Conservation (phyloP, 2,888 invertebrate genomes). For the Cataglyphis rosenhaueri region DNA sequence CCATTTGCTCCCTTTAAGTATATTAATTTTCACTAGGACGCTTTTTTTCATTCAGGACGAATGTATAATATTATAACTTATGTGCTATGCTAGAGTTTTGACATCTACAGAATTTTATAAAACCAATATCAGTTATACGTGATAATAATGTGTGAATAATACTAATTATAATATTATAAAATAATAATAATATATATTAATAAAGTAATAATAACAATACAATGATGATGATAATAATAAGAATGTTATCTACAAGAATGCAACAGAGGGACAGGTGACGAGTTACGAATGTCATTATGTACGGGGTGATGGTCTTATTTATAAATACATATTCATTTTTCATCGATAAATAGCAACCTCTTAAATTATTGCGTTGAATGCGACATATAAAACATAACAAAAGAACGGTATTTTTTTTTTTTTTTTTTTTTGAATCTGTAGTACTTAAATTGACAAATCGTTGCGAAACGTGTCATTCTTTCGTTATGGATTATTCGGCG, state of each 20-base stretch:
- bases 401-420: neutral
- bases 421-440: neutral
- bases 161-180: constrained; percentile 28
- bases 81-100: neutral
- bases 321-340: neutral
- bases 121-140: constrained; percentile 3
- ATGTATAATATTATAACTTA: constrained; percentile 29
- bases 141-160: neutral
- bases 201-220: constrained; percentile 11
- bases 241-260: constrained; percentile 76
- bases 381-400: neutral
- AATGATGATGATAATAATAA: constrained; percentile 33
- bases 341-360: constrained; percentile 18
- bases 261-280: constrained; percentile 29
- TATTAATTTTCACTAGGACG: constrained; percentile 1
- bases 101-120: constrained; percentile 22
- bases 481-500: constrained; percentile 56
- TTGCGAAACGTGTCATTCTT: constrained; percentile 30
- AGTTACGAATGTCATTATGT: constrained; percentile 27
- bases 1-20: neutral
- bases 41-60: constrained; percentile 24
- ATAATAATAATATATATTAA: neutral
- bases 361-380: constrained; percentile 27
- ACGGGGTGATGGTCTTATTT: neutral
- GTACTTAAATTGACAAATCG: constrained; percentile 12